Evolutionary conservation across 2,797 vertebrate species (phyloP), one percentile per base, ranked within the genome.

Genomic region (Kryptopterus vitreolus): DNA sequence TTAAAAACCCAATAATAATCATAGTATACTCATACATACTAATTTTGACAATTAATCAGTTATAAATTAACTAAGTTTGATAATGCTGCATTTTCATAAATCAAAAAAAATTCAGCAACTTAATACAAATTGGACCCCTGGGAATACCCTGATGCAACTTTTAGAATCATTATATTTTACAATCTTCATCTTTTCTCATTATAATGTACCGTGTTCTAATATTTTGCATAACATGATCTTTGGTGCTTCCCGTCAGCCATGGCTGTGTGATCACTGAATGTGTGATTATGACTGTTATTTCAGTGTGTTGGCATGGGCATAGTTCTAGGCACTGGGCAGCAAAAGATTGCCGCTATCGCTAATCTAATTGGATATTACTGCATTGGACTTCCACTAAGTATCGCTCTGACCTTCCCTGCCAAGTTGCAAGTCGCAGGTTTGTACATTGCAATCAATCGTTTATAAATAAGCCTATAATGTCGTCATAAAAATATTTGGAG

Each of bases 321-420:
- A 81, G 91, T 98, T 85, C 87, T 96, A 76, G 96, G 97, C 13
- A 92, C 94, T 0, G 97, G 97, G 4, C 95, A 94, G 83, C 96
- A 98, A 94, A 98, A 95, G 89, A 89, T 96, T 20, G 96, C 97
- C 0, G 97, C 96, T 15, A 87, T 97, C 1, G 91, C 95, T 74
- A 98, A 98, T 9, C 89, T 96, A 0, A 11, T 98, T 0, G 94
- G 95, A 0, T 98, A 95, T 85, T 98, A 98, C 0, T 85, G 90
- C 83, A 74, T 98, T 0, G 96, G 96, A 8, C 92, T 99, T 11
- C 92, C 96, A 24, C 52, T 95, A 0, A 92, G 93, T 24, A 87
- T 96, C 20, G 90, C 94, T 0, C 90, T 99, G 65, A 98, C 95
- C 91, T 98, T 98, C 70, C 91, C 90, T 0, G 92, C 92, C 7